Percentiles rank a stretch among this genome's conserved stretches.
phyloP scores from a whole-genome alignment of 2,113 vertebrate genomes.

The Notothenia rossii region DNA sequence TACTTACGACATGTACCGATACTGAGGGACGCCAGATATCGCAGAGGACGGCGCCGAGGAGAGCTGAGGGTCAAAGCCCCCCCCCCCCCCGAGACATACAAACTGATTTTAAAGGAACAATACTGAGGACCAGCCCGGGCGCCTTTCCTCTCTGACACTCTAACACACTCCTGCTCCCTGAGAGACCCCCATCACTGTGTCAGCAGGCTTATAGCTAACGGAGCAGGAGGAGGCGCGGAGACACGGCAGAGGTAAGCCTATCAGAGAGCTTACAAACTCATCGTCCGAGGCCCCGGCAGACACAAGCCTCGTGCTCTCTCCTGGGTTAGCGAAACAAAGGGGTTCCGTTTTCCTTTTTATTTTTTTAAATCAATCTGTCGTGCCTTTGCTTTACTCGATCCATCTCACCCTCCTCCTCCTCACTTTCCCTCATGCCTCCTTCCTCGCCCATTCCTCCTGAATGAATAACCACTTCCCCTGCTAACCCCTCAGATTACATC shows the following conservation, averaged over 20 bases:
- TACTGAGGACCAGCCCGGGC: slow-evolving; percentile 32
- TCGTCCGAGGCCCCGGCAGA: slow-evolving; percentile 16
- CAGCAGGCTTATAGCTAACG: slow-evolving; percentile 59
- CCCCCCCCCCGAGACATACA: background rate
- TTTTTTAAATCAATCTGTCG: slow-evolving; percentile 42
- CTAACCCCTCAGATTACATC: slow-evolving; percentile 15
- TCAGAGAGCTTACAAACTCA: slow-evolving; percentile 17
- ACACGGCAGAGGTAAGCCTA: slow-evolving; percentile 36
- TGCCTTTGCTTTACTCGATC: slow-evolving; percentile 65
- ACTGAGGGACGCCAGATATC: slow-evolving; percentile 67
- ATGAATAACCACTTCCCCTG: slow-evolving; percentile 35
- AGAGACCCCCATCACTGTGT: slow-evolving; percentile 81
- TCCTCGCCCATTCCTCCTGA: slow-evolving; percentile 15
- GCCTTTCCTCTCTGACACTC: slow-evolving; percentile 54
- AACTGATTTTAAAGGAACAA: slow-evolving; percentile 19
- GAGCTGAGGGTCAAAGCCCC: background rate
- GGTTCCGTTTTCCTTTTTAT: slow-evolving; percentile 26
- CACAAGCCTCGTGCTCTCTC: slow-evolving; percentile 40
- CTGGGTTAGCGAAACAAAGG: slow-evolving; percentile 42
- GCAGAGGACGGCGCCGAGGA: slow-evolving; percentile 19
- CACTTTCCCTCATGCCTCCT: slow-evolving; percentile 5
- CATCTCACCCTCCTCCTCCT: slow-evolving; percentile 1
- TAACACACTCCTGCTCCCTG: slow-evolving; percentile 22
- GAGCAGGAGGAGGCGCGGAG: slow-evolving; percentile 39
- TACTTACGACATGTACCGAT: slow-evolving; percentile 90